Conservation (phyloP, 2,888 invertebrate species). For the Phyto melanocephala region DNA sequence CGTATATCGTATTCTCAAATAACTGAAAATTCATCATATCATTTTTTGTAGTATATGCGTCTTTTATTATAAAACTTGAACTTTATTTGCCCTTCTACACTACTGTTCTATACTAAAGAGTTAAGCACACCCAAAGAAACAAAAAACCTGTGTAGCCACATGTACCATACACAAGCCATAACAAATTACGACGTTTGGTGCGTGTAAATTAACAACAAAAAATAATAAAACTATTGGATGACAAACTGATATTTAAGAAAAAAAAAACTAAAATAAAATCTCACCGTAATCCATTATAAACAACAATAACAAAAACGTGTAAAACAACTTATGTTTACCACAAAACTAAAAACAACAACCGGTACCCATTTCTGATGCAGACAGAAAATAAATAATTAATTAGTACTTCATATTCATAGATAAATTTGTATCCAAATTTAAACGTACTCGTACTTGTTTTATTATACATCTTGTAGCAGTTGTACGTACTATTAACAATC, state of each 20-base stretch:
- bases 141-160: constrained; percentile 8
- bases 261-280: constrained; percentile 4
- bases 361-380: constrained; percentile 13
- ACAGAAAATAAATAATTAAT: constrained; percentile 45
- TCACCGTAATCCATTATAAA: constrained; percentile 11
- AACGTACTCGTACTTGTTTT: not conserved
- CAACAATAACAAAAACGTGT: constrained; percentile 1
- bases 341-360: constrained; percentile 1
- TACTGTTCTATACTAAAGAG: not conserved
- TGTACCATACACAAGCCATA: not conserved
- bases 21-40: too few relatives aligned
- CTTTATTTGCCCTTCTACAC: not conserved
- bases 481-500: not conserved
- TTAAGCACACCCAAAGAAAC: constrained; percentile 10
- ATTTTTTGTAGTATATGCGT: too few relatives aligned
- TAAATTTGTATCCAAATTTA: constrained; percentile 16
- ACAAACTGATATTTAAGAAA: constrained; percentile 26
- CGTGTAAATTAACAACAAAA: not conserved
- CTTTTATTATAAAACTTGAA: too few relatives aligned
- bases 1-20: too few relatives aligned
- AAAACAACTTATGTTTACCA: not conserved
- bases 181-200: not conserved
- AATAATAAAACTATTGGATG: not conserved
- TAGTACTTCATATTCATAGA: constrained; percentile 19
- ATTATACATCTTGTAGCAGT: not conserved